Evolutionary conservation across 2,113 vertebrate species (phyloP), one percentile per base, ranked within the genome.

Genomic region (Lophius piscatorius): DNA sequence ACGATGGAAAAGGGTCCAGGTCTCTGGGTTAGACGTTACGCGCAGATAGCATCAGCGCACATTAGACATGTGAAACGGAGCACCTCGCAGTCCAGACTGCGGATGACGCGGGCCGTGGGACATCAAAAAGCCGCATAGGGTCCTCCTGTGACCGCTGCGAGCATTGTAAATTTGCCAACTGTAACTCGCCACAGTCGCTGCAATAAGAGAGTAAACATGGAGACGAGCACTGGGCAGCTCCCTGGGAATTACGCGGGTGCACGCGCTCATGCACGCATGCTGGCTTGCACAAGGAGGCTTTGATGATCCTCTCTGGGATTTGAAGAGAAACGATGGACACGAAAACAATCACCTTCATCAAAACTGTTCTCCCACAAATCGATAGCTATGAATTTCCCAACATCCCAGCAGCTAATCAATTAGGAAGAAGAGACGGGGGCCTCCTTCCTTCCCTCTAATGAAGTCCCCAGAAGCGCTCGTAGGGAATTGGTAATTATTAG

Each of bases 401-500:
- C 12, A 58, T 47, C 48, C 14, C 18, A 59, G 18, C 20, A 59
- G 14, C 40, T 33, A 50, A 82, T 76, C 67, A 54, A 59, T 83
- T 35, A 14, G 5, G 39, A 22, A 4, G 22, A 21, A 39, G 13
- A 18, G 14, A 20, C 3, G 18, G 40, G 4, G 40, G 21, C 18
- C 12, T n/a, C 48, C 50, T 45, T 26, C 47, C 41, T 36, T 12
- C 23, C 22, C 48, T 63, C 68, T 84, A 69, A 82, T 78, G 81
- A 74, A 60, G 87, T 71, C 48, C 82, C 62, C 74, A 82, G 68
- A 65, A 87, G 77, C 82, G 81, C 70, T 80, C 52, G 82, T 40
- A 52, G 76, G 48, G 34, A 82, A 78, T 84, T 88, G 82, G 84
- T 94, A 94, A 95, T 95, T 94, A 95, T 94, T 94, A 93, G 88